Percentiles rank a stretch among this genome's conserved stretches.
Evolutionary conservation across 1,140 invertebrate species (phyloP).

Genomic region (Zeugodacus cucurbitae): DNA sequence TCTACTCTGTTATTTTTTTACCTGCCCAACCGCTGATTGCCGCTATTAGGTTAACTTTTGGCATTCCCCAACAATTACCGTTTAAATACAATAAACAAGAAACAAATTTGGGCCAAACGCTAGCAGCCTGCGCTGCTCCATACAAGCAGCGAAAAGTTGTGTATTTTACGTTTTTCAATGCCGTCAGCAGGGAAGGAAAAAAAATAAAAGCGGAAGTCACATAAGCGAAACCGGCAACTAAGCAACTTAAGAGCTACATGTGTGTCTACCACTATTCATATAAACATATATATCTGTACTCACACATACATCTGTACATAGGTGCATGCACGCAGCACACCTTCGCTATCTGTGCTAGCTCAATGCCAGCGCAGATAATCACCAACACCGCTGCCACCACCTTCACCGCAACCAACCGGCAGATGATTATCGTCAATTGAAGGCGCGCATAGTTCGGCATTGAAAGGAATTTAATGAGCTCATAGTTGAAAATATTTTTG

Average conservation of each 20-base stretch:
- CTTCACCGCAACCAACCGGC: neutral
- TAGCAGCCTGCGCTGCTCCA: too few relatives aligned
- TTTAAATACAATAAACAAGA: neutral
- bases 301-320: neutral
- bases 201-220: neutral
- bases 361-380: neutral
- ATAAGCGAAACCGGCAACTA: neutral
- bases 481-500: conserved; percentile 1
- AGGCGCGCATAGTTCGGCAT: neutral
- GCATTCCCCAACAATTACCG: neutral
- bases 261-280: neutral
- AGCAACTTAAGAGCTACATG: neutral
- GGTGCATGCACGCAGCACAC: neutral
- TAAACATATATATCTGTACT: neutral
- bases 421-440: neutral
- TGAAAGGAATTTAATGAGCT: neutral
- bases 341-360: neutral
- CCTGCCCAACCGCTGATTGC: neutral
- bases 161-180: neutral
- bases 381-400: neutral
- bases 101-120: neutral
- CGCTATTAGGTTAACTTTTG: neutral
- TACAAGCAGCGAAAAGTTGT: too few relatives aligned
- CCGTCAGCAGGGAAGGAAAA: neutral
- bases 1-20: neutral